A percentile compares a stretch with the other conserved stretches of the same genome.
phyloP scores from a whole-genome alignment of 1,140 invertebrate genomes.

The Arion vulgaris region DNA sequence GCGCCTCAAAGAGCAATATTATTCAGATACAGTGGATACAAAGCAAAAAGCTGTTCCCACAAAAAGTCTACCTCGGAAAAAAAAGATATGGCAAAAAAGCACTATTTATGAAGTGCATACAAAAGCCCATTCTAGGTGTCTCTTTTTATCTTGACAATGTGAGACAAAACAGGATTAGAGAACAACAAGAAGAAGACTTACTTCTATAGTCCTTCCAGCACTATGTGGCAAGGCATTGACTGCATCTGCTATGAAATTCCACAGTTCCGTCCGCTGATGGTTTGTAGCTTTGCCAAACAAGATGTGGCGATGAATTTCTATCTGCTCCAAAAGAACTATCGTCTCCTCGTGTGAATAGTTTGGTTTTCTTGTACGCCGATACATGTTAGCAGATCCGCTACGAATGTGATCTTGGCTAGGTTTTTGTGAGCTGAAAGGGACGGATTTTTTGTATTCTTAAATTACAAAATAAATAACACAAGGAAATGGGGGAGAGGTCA shows the following conservation, averaged over 20 bases:
- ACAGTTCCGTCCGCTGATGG: conserved; percentile 3
- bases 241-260: conserved; percentile 6
- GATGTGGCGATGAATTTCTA: conserved; percentile 11
- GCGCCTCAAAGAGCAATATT: no score
- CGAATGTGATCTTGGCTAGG: neutral
- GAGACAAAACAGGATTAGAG: no score
- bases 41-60: no score
- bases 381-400: neutral
- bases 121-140: no score
- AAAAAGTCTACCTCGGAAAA: no score
- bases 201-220: conserved; percentile 21
- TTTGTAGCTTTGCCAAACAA: conserved; percentile 9
- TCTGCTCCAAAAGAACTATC: conserved; percentile 18
- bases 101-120: no score
- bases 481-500: no score
- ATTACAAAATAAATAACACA: no score
- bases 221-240: conserved; percentile 22
- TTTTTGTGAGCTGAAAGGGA: neutral
- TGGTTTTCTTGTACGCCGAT: conserved; percentile 32
- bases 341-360: neutral
- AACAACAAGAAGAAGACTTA: no score
- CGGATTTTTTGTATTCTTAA: neutral
- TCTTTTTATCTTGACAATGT: no score
- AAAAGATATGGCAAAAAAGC: no score
- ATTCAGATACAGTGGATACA: no score